Base-by-base conservation (phyloP, 2,113 vertebrate genomes). In the Echinops telfairi region DNA sequence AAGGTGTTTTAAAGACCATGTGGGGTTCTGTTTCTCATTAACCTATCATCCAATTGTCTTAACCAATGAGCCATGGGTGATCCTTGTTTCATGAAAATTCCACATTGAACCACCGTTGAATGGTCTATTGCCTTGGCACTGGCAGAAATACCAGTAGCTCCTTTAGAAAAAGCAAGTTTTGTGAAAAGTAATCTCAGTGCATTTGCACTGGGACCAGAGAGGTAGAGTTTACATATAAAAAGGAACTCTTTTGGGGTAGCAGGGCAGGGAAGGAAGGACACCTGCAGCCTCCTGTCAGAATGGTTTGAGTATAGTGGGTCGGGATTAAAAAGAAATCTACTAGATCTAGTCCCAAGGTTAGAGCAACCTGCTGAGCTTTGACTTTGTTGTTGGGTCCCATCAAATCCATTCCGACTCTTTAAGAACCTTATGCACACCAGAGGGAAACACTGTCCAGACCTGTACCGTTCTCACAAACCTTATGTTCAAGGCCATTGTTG, bases 121-220 rank as follows among this genome's bases (percentile, higher is more conserved):
- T 7, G 47, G 47, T 53, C 47, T 53, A 14, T 11, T 53, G 47
- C 10, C 10, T 6, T 53, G 47, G 6, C 47, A 53, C 47, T 53
- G 10, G 47, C 47, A 90, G 38, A 94, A 95, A 70, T 64, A 79
- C 57, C 12, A 64, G 12, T 73, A 16, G 60, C 19, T 91, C 29
- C 40, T 83, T 92, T 73, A 66, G 31, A 90, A 64, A 90, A 96
- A 66, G 80, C 33, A 83, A 22, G 3, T 64, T 38, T 92, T 89
- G 60, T 16, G 40, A 29, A 79, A 87, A 94, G 85, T 58, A 91
- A 73, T 60, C 47, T 53, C 47, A 53, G 47, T 77, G 64, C 31
- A 76, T 86, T 31, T 90, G 14, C 38, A 64, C 6, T 96, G 47
- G 22, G 47, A 71, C 47, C 20, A 40, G 57, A 64, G 36, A 79